Base-by-base conservation (phyloP, 1,140 invertebrate genomes). In the Ips nitidus region DNA sequence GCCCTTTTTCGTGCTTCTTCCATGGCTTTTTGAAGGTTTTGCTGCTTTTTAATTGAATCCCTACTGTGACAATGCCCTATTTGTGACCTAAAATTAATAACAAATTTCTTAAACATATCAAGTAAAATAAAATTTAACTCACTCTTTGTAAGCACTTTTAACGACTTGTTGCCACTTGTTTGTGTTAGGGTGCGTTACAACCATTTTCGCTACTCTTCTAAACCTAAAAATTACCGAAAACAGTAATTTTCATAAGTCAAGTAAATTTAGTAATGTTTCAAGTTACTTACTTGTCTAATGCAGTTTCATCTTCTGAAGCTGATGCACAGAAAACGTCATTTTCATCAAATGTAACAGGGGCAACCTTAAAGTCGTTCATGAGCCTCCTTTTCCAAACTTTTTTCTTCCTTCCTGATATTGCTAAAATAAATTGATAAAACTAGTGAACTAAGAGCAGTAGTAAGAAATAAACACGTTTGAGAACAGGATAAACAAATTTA, bases 341-440 rank as follows among this genome's bases (percentile, higher is more conserved):
- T 5, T 81, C 73, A 40, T 76, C 79, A 39, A 86, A 85, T 42
- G 85, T 82, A 4, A 91, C 85, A 0, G 91, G 88, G 1, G 89
- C 86, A 41, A 94, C 90, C 75, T 93, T 91, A 82, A 94, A 94
- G 77, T 93, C 91, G 79, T 92, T 92, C 89, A 94, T 92, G 42
- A 94, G 81, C 1, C 90, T 84, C 41, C 92, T 83, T 76, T 94
- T 92, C 90, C 92, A 93, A 0, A 92, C 82, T 75, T 89, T 90
- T 82, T 90, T 91, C 66, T 89, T 89, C 75, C 89, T 90, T 0
- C 89, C 91, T 8, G 90, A 80, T 5, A 87, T 81, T 59, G 84
- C 88, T 90, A 72, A 37, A 76, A 76, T n/a, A n/a, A n/a, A n/a
- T n/a, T n/a, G n/a, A n/a, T n/a, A n/a, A n/a, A n/a, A n/a, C n/a